Percentiles rank a stretch among this genome's conserved stretches.
Evolutionary conservation across 2,113 vertebrate species (phyloP).

Genomic region (Garra rufa): DNA sequence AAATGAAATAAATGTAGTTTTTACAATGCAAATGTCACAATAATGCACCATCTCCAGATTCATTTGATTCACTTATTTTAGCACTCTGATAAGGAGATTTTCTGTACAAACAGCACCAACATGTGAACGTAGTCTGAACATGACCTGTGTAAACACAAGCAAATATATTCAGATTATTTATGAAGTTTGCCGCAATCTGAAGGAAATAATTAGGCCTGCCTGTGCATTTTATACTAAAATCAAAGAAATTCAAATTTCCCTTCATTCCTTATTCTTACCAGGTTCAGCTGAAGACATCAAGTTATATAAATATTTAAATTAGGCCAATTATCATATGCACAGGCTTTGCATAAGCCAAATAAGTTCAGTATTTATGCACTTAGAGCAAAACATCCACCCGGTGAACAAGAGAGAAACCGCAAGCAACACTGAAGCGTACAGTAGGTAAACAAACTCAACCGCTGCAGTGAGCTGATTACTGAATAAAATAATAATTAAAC

Average conservation of each 20-base stretch:
- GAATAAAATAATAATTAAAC: background rate
- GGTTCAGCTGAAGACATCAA: constrained; percentile 14
- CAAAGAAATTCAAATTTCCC: constrained; percentile 31
- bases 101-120: background rate
- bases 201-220: constrained; percentile 1
- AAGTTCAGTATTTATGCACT: constrained; percentile 17
- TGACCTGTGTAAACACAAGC: constrained; percentile 15
- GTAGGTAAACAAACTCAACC: background rate
- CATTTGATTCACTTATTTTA: background rate
- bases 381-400: constrained; percentile 8
- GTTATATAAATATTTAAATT: constrained; percentile 43
- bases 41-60: background rate
- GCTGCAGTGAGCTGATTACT: constrained; percentile 5
- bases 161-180: constrained; percentile 34
- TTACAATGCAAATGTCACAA: background rate
- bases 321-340: constrained; percentile 32
- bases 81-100: background rate
- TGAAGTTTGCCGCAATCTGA: background rate
- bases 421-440: background rate
- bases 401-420: background rate
- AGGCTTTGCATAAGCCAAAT: constrained; percentile 30
- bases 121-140: background rate
- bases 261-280: constrained; percentile 38
- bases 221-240: constrained; percentile 3
- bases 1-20: background rate